Evolutionary conservation across 2,113 vertebrate genomes (phyloP), one percentile per base, ranked within the genome.

Genomic region (Bos javanicus): DNA sequence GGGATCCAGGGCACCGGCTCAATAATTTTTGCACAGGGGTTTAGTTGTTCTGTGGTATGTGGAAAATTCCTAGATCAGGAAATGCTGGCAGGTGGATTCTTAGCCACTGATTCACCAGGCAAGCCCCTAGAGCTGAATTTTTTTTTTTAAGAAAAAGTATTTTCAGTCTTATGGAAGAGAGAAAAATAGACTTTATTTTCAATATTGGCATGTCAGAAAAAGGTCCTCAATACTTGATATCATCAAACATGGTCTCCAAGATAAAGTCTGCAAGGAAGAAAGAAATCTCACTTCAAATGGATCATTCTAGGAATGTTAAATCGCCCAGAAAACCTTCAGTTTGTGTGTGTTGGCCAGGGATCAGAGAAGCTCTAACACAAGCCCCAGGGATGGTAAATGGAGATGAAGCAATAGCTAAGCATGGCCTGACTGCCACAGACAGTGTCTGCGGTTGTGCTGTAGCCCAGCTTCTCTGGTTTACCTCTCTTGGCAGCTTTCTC

Each of bases 221-320:
- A 76, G 26, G 26, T 81, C 19, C 36, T 33, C 16, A 52, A 21
- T 71, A 59, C 78, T 25, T 43, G 67, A 3, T 57, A 82, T 28
- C 13, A 48, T 52, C 52, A 93, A 52, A 48, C 81, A 48, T 30
- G 12, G 25, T 57, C 86, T 81, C 30, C 39, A 39, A 89, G 87
- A 71, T 82, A 74, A 52, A 93, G 33, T 78, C 43, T 80, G 30
- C 82, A 60, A 21, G 26, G 48, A 43, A 62, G 43, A 78, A 74
- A 80, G 64, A 91, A 98, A 95, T 56, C 30, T 85, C 16, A 48
- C 59, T 88, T 87, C 25, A 76, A 88, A 97, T 95, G 43, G 33
- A 25, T 78, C 36, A 16, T 81, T 90, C 76, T 46, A 91, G 71
- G 28, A 93, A 48, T 54, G 64, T 87, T 39, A 36, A 71, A 46